A percentile compares a stretch with the other conserved stretches of the same genome.
Evolutionary conservation across 1,140 invertebrate species (phyloP).

Genomic region (Sarcophaga peregrina): DNA sequence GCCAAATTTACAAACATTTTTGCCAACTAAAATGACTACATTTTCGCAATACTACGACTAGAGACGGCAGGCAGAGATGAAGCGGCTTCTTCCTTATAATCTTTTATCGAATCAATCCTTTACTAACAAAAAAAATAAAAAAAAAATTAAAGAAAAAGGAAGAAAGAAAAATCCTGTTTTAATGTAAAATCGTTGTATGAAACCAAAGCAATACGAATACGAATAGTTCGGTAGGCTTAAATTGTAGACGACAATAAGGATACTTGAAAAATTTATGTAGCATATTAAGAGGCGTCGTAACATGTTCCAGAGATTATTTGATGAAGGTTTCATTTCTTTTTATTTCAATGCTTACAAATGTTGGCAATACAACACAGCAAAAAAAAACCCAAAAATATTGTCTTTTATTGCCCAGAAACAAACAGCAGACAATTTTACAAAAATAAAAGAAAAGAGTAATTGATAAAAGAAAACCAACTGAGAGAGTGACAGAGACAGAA

Average conservation of each 20-base stretch:
- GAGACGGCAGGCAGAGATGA: neutral
- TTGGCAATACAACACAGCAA: too few relatives aligned
- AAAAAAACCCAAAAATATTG: neutral
- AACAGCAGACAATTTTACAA: neutral
- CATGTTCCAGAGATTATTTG: conserved; percentile 38
- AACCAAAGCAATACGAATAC: neutral
- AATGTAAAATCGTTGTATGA: neutral
- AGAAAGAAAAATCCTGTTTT: neutral
- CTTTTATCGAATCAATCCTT: conserved; percentile 17
- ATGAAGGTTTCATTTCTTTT: conserved; percentile 4
- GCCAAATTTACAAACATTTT: conserved; percentile 27
- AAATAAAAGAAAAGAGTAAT: too few relatives aligned
- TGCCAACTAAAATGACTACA: neutral
- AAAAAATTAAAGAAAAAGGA: neutral
- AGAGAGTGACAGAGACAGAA: neutral
- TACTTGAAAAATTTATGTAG: conserved; percentile 42
- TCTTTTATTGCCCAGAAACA: conserved; percentile 35
- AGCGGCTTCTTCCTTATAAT: neutral
- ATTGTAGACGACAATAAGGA: conserved; percentile 33
- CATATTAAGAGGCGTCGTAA: conserved; percentile 39
- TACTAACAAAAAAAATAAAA: neutral
- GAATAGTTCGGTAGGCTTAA: neutral
- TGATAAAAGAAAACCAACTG: too few relatives aligned
- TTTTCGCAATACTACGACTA: too few relatives aligned
- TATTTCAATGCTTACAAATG: neutral